phyloP scores from a whole-genome alignment of 2,113 vertebrate genomes.

The Phasianus colchicus region DNA sequence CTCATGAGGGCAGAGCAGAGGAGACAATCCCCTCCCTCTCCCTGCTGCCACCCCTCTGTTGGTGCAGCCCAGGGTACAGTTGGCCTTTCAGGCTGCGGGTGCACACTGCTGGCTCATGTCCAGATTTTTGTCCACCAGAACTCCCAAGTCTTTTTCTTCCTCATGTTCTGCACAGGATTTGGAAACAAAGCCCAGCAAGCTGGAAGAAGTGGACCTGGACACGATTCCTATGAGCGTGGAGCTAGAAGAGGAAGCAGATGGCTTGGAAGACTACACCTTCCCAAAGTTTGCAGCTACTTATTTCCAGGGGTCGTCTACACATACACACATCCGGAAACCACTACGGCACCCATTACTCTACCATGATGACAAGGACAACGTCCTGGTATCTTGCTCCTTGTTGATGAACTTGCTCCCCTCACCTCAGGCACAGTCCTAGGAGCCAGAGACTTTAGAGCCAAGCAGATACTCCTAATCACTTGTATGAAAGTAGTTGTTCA shows the following conservation, averaged over 20 bases:
- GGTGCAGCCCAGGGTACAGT: neutral
- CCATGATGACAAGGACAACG: slow-evolving; percentile 88
- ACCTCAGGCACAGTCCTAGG: neutral
- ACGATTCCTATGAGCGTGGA: slow-evolving; percentile 79
- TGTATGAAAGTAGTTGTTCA: neutral
- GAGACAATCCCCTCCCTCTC: neutral
- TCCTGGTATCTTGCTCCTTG: slow-evolving; percentile 78
- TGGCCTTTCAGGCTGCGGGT: neutral
- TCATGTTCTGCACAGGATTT: slow-evolving; percentile 80
- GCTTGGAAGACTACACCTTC: slow-evolving; percentile 90
- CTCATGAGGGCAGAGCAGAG: neutral
- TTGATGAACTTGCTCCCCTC: neutral
- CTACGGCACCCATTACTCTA: slow-evolving; percentile 89
- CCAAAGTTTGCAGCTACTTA: slow-evolving; percentile 93
- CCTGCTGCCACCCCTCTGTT: neutral
- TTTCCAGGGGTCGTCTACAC: slow-evolving; percentile 90
- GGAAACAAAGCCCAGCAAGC: slow-evolving; percentile 73
- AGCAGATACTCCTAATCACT: neutral
- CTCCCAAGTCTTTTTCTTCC: neutral
- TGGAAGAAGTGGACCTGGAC: slow-evolving; percentile 90
- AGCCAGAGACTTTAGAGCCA: neutral
- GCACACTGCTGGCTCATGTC: neutral
- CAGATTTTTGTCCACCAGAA: neutral
- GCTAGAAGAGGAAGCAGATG: slow-evolving; percentile 80
- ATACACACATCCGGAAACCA: slow-evolving; percentile 82